A percentile compares a stretch with the other conserved stretches of the same genome.
These are phyloP conservation scores for Lipotes vexillifer DNA, from an alignment of 2,113 vertebrate genomes.

Conservation along the genomic window DNA sequence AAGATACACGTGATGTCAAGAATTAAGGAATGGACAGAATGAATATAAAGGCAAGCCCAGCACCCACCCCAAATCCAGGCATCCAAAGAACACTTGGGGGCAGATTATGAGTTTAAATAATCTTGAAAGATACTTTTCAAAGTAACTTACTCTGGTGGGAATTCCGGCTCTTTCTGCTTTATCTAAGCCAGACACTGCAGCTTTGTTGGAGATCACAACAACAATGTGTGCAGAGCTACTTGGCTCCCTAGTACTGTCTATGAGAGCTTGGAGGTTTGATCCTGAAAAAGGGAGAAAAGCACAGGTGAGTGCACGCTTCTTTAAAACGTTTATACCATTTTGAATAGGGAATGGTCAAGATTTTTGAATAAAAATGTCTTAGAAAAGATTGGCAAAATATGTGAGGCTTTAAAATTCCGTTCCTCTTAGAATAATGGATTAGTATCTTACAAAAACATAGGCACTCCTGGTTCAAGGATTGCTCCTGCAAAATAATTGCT, in stretches of 20 bases:
- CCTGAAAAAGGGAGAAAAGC: slow-evolving; percentile 77
- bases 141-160: slow-evolving; percentile 87
- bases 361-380: background rate
- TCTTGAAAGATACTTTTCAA: background rate
- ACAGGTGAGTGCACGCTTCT: background rate
- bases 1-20: background rate
- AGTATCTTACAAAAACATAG: background rate
- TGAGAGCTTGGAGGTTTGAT: slow-evolving; percentile 95
- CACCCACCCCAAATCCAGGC: background rate
- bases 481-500: background rate
- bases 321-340: background rate
- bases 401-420: background rate
- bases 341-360: background rate
- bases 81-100: background rate
- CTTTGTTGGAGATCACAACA: slow-evolving; percentile 94
- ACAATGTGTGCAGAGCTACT: slow-evolving; percentile 89
- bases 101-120: background rate
- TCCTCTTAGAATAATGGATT: background rate
- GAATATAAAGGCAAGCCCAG: background rate
- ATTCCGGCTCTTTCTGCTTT: slow-evolving; percentile 91
- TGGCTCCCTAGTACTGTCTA: slow-evolving; percentile 85
- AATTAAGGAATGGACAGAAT: background rate
- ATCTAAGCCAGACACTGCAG: slow-evolving; percentile 88
- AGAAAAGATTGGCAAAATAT: background rate
- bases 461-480: background rate